These are phyloP conservation scores for Drosophila dives DNA, from an alignment of 2,888 invertebrate species.

Conservation along the genomic window DNA sequence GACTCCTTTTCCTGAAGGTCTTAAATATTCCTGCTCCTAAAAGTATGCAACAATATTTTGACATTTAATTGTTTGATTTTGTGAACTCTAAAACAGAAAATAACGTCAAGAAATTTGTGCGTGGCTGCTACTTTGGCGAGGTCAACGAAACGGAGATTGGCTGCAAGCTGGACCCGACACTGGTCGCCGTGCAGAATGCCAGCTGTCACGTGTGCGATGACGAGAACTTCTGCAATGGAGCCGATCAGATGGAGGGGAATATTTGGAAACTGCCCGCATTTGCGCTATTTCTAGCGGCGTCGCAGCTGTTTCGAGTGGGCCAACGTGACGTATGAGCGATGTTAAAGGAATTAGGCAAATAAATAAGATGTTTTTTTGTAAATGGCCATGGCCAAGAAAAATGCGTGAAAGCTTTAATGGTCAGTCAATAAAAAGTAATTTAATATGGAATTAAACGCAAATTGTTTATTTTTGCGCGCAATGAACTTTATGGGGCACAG, in stretches of 20 bases:
- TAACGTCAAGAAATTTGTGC: slow-evolving; percentile 68
- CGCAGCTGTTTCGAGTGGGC: slow-evolving; percentile 24
- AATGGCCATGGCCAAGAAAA: slow-evolving; percentile 53
- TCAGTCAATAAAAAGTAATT: slow-evolving; percentile 68
- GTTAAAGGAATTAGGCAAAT: slow-evolving; percentile 14
- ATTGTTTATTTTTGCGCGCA: slow-evolving; percentile 68
- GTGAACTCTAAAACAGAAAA: slow-evolving; percentile 63
- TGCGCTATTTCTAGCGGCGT: slow-evolving; percentile 22
- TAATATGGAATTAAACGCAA: slow-evolving; percentile 58
- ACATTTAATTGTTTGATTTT: slow-evolving; percentile 20
- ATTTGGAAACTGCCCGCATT: slow-evolving; percentile 37
- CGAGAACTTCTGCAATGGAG: slow-evolving; percentile 76
- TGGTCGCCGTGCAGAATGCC: slow-evolving; percentile 64
- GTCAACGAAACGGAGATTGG: slow-evolving; percentile 76
- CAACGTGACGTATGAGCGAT: slow-evolving; percentile 52
- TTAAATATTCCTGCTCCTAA: slow-evolving; percentile 33
- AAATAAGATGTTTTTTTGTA: slow-evolving; percentile 31
- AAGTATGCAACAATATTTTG: slow-evolving; percentile 54
- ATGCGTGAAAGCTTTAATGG: slow-evolving; percentile 25
- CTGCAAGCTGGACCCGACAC: slow-evolving; percentile 75
- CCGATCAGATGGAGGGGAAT: slow-evolving; percentile 18
- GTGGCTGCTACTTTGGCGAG: slow-evolving; percentile 81
- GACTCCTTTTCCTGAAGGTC: background rate
- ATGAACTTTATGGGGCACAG: slow-evolving; percentile 52
- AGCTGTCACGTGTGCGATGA: slow-evolving; percentile 76